Evolutionary conservation across 2,888 invertebrate genomes (phyloP).

Genomic region (Hirtodrosophila duncani): DNA sequence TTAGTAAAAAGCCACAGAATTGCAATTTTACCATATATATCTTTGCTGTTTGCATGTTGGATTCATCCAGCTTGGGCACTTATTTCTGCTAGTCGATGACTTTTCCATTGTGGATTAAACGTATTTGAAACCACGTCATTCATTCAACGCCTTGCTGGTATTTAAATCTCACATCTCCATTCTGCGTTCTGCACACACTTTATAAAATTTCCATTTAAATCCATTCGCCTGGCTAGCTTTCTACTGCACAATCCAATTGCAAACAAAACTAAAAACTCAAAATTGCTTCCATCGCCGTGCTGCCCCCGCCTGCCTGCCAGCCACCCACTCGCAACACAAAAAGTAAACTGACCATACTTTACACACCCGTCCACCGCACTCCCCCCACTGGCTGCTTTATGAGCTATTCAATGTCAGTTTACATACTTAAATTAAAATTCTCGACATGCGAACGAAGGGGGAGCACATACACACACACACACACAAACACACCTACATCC

Average conservation of each 20-base stretch:
- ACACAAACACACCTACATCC: no score
- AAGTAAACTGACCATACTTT: neutral
- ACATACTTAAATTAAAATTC: constrained; percentile 72
- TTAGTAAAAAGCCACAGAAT: no score
- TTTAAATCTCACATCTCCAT: constrained; percentile 21
- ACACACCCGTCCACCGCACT: constrained; percentile 42
- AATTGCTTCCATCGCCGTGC: constrained; percentile 31
- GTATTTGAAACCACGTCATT: constrained; percentile 13
- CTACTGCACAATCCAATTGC: constrained; percentile 55
- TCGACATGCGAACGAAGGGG: constrained; percentile 27
- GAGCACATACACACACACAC: neutral
- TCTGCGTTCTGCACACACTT: neutral
- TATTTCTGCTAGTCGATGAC: no score
- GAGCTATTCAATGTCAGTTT: constrained; percentile 72
- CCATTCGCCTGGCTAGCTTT: constrained; percentile 33
- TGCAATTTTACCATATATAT: no score
- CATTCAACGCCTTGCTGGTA: constrained; percentile 23
- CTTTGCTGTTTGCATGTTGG: no score
- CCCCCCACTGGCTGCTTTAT: constrained; percentile 15
- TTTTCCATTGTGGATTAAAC: constrained; percentile 27
- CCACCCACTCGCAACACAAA: neutral
- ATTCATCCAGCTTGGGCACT: no score
- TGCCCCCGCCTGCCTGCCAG: no score
- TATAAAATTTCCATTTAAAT: constrained; percentile 18
- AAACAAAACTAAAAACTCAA: constrained; percentile 57